phyloP scores from a whole-genome alignment of 2,113 vertebrate genomes.

The Neotoma lepida region DNA sequence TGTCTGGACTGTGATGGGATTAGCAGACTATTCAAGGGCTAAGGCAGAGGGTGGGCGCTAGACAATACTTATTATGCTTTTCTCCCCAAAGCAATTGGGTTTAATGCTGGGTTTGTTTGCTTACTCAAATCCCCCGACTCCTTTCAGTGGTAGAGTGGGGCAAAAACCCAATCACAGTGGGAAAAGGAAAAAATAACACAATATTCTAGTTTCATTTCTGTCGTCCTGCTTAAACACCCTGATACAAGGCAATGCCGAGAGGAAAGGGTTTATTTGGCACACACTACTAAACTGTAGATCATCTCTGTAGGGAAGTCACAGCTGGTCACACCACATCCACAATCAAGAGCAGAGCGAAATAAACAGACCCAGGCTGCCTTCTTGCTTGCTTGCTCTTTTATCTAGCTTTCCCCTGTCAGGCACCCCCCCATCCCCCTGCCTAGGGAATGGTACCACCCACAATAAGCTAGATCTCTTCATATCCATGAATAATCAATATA shows the following conservation, averaged over 20 bases:
- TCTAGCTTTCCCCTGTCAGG: not conserved
- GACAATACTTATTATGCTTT: not conserved
- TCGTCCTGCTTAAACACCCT: no score
- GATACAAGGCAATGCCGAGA: not conserved
- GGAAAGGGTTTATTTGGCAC: not conserved
- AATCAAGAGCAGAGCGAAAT: not conserved
- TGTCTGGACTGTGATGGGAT: constrained; percentile 63
- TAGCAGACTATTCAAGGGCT: not conserved
- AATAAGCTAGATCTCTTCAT: not conserved
- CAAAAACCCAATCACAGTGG: not conserved
- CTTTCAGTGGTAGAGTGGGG: not conserved
- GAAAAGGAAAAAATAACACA: constrained; percentile 1
- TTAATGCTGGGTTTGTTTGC: not conserved
- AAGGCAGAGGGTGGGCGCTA: not conserved
- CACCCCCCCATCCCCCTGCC: no score
- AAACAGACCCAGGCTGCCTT: not conserved
- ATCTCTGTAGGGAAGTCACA: not conserved
- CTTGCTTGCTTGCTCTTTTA: not conserved
- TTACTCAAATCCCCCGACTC: not conserved
- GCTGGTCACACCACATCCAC: no score
- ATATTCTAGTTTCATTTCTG: not conserved
- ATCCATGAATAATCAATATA: not conserved
- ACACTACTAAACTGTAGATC: not conserved
- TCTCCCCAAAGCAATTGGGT: not conserved
- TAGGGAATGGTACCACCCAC: not conserved